Conservation (phyloP, 2,888 invertebrate species). For the Tetragonisca angustula region DNA sequence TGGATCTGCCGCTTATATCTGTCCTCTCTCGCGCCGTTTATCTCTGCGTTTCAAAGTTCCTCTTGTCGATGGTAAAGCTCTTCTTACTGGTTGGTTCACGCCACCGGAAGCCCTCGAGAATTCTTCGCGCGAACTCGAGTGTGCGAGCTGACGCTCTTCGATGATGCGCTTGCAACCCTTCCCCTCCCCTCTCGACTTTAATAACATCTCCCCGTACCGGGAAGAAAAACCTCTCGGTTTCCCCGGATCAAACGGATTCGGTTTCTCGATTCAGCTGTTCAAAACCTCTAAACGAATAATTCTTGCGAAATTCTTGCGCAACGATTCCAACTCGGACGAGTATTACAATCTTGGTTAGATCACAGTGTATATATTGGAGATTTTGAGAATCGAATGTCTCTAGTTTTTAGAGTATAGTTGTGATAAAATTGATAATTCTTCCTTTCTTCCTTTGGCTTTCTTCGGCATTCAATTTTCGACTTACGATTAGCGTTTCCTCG, state of each 20-base stretch:
- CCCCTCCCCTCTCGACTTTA: neutral
- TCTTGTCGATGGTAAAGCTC: slow-evolving; percentile 55
- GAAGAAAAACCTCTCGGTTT: no score
- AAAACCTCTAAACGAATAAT: no score
- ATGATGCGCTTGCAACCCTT: slow-evolving; percentile 28
- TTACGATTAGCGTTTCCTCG: no score
- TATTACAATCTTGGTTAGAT: no score
- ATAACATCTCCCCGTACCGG: neutral
- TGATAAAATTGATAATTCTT: no score
- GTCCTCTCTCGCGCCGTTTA: slow-evolving; percentile 56
- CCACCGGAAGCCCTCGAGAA: slow-evolving; percentile 49
- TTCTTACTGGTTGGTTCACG: slow-evolving; percentile 46
- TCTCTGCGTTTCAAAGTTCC: slow-evolving; percentile 58
- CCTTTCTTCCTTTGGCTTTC: no score
- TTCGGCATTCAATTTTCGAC: no score
- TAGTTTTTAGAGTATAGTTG: no score
- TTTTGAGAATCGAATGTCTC: no score
- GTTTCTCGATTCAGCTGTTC: neutral
- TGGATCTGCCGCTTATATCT: slow-evolving; percentile 42
- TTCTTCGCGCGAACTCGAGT: slow-evolving; percentile 58
- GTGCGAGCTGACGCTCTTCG: slow-evolving; percentile 38
- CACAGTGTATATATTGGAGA: no score
- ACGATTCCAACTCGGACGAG: no score
- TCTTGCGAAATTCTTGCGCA: no score
- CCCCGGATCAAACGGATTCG: neutral